These are phyloP conservation scores for Eulacestoma nigropectus DNA, from an alignment of 2,113 vertebrate genomes.

Conservation along the genomic window DNA sequence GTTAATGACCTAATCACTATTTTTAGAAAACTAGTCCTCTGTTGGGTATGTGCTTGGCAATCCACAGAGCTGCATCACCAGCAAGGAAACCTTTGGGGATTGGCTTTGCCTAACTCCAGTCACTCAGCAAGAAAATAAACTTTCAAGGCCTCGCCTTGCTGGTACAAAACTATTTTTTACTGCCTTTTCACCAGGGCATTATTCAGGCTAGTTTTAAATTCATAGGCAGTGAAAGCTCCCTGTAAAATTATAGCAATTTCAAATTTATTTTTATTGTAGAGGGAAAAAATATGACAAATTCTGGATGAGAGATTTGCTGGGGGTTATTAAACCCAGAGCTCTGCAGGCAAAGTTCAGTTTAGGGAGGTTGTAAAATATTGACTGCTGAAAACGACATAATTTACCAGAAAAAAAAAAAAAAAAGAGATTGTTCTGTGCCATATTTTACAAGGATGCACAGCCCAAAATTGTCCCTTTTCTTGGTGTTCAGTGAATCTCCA, in stretches of 20 bases:
- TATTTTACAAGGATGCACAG: not conserved
- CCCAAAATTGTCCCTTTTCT: not conserved
- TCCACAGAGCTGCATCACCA: not conserved
- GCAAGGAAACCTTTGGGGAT: not conserved
- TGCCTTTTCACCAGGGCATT: not conserved
- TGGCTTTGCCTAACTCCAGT: slow-evolving; percentile 2
- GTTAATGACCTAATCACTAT: not conserved
- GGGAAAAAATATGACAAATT: not conserved
- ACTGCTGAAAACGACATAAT: not conserved
- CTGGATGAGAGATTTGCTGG: not conserved
- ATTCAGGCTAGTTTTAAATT: not conserved
- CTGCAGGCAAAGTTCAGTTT: not conserved
- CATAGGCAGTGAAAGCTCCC: not conserved
- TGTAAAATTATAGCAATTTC: not conserved
- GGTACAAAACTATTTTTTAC: not conserved
- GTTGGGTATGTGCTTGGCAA: not conserved
- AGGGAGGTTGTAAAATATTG: not conserved
- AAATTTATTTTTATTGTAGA: not conserved
- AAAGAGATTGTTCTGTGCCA: not conserved
- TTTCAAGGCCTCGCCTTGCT: not conserved
- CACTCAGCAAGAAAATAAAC: slow-evolving; percentile 25
- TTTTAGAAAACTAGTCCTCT: not conserved
- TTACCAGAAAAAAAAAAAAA: not conserved
- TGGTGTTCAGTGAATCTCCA: not conserved
- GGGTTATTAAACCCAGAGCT: not conserved